Conservation (phyloP, 1,140 invertebrate species). For the Chlorops oryzae region DNA sequence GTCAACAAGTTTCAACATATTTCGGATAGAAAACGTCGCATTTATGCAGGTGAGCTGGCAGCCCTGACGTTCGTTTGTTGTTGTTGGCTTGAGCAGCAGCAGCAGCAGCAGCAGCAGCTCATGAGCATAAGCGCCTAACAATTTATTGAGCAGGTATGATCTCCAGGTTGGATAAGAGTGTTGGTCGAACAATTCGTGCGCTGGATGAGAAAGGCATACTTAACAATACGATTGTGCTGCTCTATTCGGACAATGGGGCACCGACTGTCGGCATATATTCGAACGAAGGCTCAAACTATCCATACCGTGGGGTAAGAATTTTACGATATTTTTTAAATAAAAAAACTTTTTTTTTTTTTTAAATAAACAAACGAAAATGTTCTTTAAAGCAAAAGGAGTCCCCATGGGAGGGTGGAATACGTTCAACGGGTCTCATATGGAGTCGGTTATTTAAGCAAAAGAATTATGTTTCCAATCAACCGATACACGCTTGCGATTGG, state of each 20-base stretch:
- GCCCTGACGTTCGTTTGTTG: too few relatives aligned
- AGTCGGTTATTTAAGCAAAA: constrained; percentile 56
- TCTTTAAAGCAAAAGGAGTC: constrained; percentile 59
- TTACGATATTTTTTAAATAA: not conserved
- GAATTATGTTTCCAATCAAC: constrained; percentile 62
- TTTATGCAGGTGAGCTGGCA: constrained; percentile 63
- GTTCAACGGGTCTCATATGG: constrained; percentile 75
- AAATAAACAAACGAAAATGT: not conserved
- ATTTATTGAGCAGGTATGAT: constrained; percentile 88
- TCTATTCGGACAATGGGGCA: constrained; percentile 72
- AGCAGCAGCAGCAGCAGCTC: too few relatives aligned
- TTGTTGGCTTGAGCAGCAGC: too few relatives aligned
- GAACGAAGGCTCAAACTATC: constrained; percentile 82
- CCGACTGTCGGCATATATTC: constrained; percentile 62
- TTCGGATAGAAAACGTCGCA: constrained; percentile 61
- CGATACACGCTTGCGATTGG: constrained; percentile 84
- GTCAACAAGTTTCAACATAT: constrained; percentile 71
- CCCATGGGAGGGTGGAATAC: constrained; percentile 78
- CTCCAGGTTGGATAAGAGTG: constrained; percentile 75
- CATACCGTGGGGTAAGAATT: constrained; percentile 66
- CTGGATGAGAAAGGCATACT: constrained; percentile 62
- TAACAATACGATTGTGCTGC: constrained; percentile 65
- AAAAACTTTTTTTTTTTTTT: not conserved
- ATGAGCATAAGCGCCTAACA: too few relatives aligned
- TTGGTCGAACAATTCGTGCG: constrained; percentile 67